Conservation (phyloP, 2,797 vertebrate genomes). For the Coregonus suidteri region DNA sequence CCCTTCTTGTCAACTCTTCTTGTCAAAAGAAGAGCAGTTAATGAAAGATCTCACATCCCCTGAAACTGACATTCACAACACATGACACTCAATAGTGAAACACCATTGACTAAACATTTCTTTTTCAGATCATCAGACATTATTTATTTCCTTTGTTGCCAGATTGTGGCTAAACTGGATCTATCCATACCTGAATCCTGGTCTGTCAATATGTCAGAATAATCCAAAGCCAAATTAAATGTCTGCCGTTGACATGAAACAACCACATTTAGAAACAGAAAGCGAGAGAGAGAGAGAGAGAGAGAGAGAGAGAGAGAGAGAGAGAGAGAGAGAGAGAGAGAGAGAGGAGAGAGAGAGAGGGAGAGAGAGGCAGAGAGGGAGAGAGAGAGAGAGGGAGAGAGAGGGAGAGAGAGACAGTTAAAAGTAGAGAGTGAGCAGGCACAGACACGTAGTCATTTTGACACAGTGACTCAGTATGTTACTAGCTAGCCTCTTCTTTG, state of each 20-base stretch:
- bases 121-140: no score
- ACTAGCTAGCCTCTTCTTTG: not conserved
- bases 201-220: not conserved
- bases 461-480: not conserved
- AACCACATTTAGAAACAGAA: not conserved
- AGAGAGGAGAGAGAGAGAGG: not conserved
- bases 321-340: not conserved
- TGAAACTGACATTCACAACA: constrained; percentile 5
- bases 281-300: not conserved
- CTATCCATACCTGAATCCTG: constrained; percentile 1
- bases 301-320: not conserved
- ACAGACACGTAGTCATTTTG: constrained; percentile 3
- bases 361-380: not conserved
- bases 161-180: not conserved
- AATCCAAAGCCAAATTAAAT: not conserved
- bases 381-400: not conserved
- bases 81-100: no score
- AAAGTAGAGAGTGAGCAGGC: not conserved
- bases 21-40: not conserved
- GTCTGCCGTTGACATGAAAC: not conserved
- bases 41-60: constrained; percentile 9
- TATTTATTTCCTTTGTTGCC: not conserved
- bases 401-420: not conserved
- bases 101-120: not conserved
- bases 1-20: not conserved